Evolutionary conservation across 2,113 vertebrate species (phyloP), one percentile per base, ranked within the genome.

Genomic region (Ibidorhyncha struthersii): DNA sequence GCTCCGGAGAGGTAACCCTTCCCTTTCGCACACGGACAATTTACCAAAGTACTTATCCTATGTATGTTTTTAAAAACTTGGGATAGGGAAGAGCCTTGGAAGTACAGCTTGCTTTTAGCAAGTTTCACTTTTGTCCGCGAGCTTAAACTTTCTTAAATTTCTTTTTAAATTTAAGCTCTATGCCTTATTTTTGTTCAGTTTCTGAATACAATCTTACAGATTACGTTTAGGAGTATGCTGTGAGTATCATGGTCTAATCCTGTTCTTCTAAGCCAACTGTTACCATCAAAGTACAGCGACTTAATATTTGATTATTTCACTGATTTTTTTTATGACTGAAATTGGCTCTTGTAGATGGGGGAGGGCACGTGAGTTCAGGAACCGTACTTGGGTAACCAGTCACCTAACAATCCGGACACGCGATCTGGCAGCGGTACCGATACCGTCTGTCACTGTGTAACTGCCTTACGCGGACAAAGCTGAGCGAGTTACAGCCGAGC

Each of bases 1-100:
- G 90, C 94, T 91, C 86, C 43, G 6, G 86, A 98, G 96, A 98
- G 98, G 98, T 98, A 98, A 98, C 91, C 27, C 71, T 83, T 72
- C 67, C 47, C 21, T 85, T 65, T 61, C 17, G 16, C 80, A 4
- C 6, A 2, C 3, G 8, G 36, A 49, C 16, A 4, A 3, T 19
- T 38, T 1, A 9, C 10, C 20, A 36, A 26, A 34, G 47, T 52
- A 6, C 49, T 49, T 3, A 6, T 14, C 36, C 34, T 27, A 4
- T 0, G 0, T 10, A 2, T 14, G 27, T 12, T 32, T 77, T 50
- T 59, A 3, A 43, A 84, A 69, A 5, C 49, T 18, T 10, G 17
- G 87, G 63, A 4, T 16, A 58, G 23, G 53, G 40, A 61, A 63
- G 49, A 83, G 45, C 55, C 27, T 61, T 3, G 53, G 56, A 55